These are phyloP conservation scores for Corella eumyota DNA, from an alignment of 23 tunicate genomes.

Conservation along the genomic window DNA sequence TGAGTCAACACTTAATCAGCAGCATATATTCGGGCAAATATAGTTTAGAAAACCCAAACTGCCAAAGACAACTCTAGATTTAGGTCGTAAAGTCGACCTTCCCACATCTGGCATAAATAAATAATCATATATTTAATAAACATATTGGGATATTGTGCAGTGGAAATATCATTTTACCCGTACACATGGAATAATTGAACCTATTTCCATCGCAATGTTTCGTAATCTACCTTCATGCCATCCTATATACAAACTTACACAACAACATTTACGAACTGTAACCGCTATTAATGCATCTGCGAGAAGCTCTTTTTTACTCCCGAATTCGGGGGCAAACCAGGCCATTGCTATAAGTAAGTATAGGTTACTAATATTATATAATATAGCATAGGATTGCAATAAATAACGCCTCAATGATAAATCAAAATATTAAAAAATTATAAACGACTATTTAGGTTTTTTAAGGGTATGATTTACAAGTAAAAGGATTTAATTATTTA, in stretches of 20 bases:
- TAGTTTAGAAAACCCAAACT: too few relatives aligned
- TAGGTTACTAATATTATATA: background rate
- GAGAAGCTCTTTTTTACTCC: constrained; percentile 25
- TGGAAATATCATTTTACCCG: constrained; percentile 59
- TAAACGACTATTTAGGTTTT: too few relatives aligned
- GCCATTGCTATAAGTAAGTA: background rate
- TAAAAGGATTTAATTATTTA: too few relatives aligned
- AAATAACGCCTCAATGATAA: background rate
- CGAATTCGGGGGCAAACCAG: constrained; percentile 18
- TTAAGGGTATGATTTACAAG: too few relatives aligned
- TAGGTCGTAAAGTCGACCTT: too few relatives aligned
- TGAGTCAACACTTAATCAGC: too few relatives aligned
- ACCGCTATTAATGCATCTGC: constrained; percentile 60
- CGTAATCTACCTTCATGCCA: constrained; percentile 47
- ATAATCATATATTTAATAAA: too few relatives aligned
- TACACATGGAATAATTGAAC: constrained; percentile 59
- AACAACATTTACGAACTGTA: constrained; percentile 43
- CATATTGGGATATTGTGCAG: constrained; percentile 7
- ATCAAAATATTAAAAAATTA: too few relatives aligned
- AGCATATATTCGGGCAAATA: too few relatives aligned
- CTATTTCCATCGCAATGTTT: constrained; percentile 45
- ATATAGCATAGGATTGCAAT: background rate
- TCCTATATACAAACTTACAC: constrained; percentile 61
- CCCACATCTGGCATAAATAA: too few relatives aligned
- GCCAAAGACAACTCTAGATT: too few relatives aligned